Percentiles rank a stretch among this genome's conserved stretches.
Evolutionary conservation across 1,140 invertebrate genomes (phyloP).

Genomic region (Heliconius eleuchia): DNA sequence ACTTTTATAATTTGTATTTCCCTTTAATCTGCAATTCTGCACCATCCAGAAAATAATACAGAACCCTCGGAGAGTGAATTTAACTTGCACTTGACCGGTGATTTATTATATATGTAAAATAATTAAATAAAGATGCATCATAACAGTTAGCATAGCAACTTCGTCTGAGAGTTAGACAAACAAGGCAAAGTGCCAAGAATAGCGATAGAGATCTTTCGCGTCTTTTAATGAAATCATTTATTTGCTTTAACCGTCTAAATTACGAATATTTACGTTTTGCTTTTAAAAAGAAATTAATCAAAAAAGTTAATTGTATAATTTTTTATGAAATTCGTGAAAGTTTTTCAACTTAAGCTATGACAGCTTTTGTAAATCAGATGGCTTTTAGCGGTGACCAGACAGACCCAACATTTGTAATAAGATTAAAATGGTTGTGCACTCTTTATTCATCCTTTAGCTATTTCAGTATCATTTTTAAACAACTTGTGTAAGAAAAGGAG

Average conservation of each 20-base stretch:
- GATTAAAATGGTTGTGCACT: neutral
- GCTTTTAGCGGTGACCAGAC: neutral
- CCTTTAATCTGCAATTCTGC: no score
- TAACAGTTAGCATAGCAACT: neutral
- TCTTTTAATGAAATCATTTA: constrained; percentile 1
- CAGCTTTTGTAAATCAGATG: neutral
- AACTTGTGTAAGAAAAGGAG: no score
- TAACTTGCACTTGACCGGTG: no score
- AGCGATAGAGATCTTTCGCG: constrained; percentile 9
- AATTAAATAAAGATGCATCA: neutral
- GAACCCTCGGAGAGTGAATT: no score
- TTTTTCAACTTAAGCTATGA: neutral
- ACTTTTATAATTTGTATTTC: no score
- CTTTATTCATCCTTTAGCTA: neutral
- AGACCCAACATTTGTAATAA: neutral
- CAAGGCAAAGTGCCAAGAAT: neutral
- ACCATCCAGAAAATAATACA: no score
- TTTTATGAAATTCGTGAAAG: neutral
- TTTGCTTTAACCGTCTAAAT: neutral
- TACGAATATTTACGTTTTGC: neutral
- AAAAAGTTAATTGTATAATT: constrained; percentile 5
- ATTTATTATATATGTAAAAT: neutral
- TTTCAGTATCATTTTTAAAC: neutral
- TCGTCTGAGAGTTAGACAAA: neutral
- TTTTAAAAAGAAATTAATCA: neutral